Evolutionary conservation across 92 coral and sea anemone species (phyloP), one percentile per base, ranked within the genome.

Genomic region (Porites lobata): DNA sequence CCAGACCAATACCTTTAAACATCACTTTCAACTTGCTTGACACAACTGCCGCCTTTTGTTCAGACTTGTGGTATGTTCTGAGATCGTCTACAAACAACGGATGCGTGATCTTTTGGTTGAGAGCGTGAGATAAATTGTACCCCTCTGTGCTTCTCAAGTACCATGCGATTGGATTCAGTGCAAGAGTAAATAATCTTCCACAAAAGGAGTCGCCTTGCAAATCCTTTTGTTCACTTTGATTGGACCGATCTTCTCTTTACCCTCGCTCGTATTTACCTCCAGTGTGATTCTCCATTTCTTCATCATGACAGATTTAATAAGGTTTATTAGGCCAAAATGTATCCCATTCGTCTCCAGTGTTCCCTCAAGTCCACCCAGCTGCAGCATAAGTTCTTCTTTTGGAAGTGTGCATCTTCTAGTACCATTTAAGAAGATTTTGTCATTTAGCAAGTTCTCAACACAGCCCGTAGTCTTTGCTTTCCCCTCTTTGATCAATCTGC

Each of bases 401-500:
- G 53, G 67, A 50, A 67, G 21, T 67, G 86, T 50, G 77, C 72
- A 50, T 80, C 85, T 80, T 65, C 85, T 13, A 2, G 67, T 50
- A 68, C 54, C 53, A 54, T 22, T 67, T 80, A 24, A 0, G 26
- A 24, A 24, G 0, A 24, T 24, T 24, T 24, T 65, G 75, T 80
- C 76, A 5, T 68, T 43, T 15, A 47, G 77, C 4, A 79, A 65
- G 51, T 66, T 81, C 19, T 69, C 86, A 63, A 81, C 22, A 59
- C 76, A 80, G 22, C 74, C 65, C 85, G 24, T 80, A 65, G 85
- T 1, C 62, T 59, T 59, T 50, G 81, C 9, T 53, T 76, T 76
- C 20, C 81, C 6, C 1, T 59, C 85, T 80, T 69, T 65, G 85
- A 65, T 80, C 85, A 43, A 80, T 65, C 50, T 80, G 85, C 75